Conservation (phyloP, 2,113 vertebrate species). For the Bubo bubo region DNA sequence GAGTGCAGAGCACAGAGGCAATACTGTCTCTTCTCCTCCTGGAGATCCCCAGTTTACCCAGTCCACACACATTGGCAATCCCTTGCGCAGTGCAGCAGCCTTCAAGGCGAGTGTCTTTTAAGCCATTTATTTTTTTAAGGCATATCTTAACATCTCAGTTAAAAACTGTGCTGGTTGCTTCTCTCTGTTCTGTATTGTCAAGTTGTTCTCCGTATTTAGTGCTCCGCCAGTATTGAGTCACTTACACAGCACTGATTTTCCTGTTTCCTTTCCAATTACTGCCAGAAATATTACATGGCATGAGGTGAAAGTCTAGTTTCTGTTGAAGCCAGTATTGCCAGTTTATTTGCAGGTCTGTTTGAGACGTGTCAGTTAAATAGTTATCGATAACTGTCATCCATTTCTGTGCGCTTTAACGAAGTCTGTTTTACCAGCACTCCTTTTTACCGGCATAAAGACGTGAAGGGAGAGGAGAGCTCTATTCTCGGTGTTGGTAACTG, state of each 20-base stretch:
- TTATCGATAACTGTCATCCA: neutral
- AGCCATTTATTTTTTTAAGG: neutral
- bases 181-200: fast-evolving
- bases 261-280: neutral
- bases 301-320: neutral
- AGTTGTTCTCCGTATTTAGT: neutral
- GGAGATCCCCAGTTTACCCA: neutral
- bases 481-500: neutral
- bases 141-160: neutral
- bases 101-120: neutral
- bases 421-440: neutral
- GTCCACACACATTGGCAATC: neutral
- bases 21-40: neutral
- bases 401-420: neutral
- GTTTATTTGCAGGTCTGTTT: neutral
- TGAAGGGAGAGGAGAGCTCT: neutral
- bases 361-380: neutral
- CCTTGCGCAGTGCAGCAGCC: fast-evolving
- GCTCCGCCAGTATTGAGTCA: neutral
- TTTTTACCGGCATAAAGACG: neutral
- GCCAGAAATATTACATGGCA: neutral
- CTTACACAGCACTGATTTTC: neutral
- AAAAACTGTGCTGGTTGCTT: neutral
- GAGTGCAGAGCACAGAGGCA: neutral
- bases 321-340: neutral